These are phyloP conservation scores for Adoxophyes honmai DNA, from an alignment of 1,140 invertebrate genomes.

Conservation along the genomic window DNA sequence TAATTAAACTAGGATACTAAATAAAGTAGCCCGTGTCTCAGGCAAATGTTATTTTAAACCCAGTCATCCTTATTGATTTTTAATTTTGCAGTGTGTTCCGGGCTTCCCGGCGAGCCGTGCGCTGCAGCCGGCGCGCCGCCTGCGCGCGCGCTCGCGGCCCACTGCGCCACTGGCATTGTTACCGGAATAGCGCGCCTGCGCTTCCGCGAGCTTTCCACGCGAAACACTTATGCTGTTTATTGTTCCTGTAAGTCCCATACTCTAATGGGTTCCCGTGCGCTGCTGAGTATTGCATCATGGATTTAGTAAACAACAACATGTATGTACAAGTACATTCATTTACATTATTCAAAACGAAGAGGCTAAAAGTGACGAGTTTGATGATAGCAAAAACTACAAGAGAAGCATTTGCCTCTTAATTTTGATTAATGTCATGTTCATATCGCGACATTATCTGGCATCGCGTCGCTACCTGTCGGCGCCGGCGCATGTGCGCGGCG, in stretches of 20 bases:
- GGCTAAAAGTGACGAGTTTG: neutral
- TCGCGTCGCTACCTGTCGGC: neutral
- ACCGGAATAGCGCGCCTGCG: neutral
- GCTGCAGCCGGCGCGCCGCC: neutral
- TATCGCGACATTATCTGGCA: neutral
- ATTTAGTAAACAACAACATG: neutral
- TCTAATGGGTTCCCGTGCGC: neutral
- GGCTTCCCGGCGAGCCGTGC: too few relatives aligned
- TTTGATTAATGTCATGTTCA: too few relatives aligned
- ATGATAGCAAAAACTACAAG: neutral
- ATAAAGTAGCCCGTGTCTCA: too few relatives aligned
- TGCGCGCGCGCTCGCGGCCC: neutral
- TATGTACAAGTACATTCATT: neutral
- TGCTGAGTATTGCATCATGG: neutral
- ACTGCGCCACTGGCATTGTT: neutral
- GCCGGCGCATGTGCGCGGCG: neutral
- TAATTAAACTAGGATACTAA: too few relatives aligned
- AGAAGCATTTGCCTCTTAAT: neutral
- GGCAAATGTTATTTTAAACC: too few relatives aligned
- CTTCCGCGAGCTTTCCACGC: neutral
- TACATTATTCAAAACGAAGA: neutral
- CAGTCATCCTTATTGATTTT: too few relatives aligned
- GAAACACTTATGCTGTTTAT: neutral
- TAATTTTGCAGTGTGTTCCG: too few relatives aligned
- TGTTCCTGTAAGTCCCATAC: neutral